phyloP scores from a whole-genome alignment of 2,113 vertebrate genomes.

The Grantiella picta region DNA sequence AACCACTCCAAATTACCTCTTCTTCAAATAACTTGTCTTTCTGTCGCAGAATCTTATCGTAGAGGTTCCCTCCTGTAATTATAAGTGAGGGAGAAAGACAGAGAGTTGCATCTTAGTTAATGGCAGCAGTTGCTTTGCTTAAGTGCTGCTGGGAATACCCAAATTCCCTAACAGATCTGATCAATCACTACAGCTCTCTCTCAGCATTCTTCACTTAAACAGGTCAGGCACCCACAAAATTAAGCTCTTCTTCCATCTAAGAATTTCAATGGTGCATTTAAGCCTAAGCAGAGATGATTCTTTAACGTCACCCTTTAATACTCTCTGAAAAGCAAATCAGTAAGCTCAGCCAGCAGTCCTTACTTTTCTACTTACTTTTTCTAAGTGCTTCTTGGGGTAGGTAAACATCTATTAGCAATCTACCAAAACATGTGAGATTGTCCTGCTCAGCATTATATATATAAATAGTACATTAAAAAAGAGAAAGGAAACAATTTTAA shows the following conservation, averaged over 20 bases:
- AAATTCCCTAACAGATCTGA: neutral
- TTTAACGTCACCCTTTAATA: neutral
- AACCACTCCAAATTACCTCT: conserved; percentile 78
- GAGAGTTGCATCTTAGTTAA: neutral
- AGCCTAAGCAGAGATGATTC: neutral
- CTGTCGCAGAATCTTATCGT: conserved; percentile 93
- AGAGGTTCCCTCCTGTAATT: conserved; percentile 91
- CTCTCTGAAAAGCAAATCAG: neutral
- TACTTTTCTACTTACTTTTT: neutral
- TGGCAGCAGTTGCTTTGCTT: neutral
- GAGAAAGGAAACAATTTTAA: neutral
- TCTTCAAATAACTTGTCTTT: conserved; percentile 89
- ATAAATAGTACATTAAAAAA: neutral
- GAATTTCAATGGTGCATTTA: neutral
- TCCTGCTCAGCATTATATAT: neutral
- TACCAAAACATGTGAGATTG: neutral
- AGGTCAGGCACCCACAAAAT: neutral
- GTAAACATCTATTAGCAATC: neutral
- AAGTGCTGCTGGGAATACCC: neutral
- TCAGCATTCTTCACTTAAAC: neutral
- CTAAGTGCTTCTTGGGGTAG: neutral
- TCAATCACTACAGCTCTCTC: neutral
- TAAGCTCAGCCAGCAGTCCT: neutral
- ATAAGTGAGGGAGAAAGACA: conserved; percentile 30
- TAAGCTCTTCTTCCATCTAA: neutral